These are phyloP conservation scores for Argynnis bischoffii DNA, from an alignment of 2,888 invertebrate genomes.

Conservation along the genomic window DNA sequence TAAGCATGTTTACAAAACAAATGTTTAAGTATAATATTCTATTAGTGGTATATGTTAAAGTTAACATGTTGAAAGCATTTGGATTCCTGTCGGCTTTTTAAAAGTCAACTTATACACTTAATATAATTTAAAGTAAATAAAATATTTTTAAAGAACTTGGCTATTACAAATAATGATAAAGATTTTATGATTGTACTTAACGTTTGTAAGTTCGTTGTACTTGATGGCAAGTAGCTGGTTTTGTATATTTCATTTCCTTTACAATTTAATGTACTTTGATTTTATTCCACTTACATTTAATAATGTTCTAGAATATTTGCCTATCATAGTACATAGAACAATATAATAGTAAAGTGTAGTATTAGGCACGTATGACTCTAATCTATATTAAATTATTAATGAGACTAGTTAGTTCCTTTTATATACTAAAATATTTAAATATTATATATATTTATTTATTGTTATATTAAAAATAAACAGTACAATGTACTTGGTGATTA, in stretches of 20 bases:
- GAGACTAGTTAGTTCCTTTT: constrained; percentile 81
- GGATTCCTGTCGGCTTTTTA: constrained; percentile 28
- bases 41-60: constrained; percentile 21
- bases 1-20: constrained; percentile 15
- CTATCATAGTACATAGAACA: constrained; percentile 17
- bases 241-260: constrained; percentile 12
- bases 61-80: constrained; percentile 28
- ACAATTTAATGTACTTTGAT: constrained; percentile 12
- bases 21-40: constrained; percentile 1
- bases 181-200: constrained; percentile 34
- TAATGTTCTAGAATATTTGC: constrained; percentile 17
- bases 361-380: constrained; percentile 79
- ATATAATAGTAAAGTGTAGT: constrained; percentile 38
- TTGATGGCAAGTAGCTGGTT: constrained; percentile 31
- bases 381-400: constrained; percentile 72
- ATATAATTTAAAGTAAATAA: neutral
- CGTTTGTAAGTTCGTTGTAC: constrained; percentile 46
- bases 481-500: constrained; percentile 78
- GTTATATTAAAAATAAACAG: constrained; percentile 52
- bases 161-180: neutral
- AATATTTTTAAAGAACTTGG: neutral
- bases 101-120: constrained; percentile 29
- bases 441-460: constrained; percentile 43
- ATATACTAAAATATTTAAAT: constrained; percentile 69
- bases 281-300: constrained; percentile 10